Percentiles rank a stretch among this genome's conserved stretches.
phyloP scores from a whole-genome alignment of 2,113 vertebrate species.

The Oxyruncus cristatus region DNA sequence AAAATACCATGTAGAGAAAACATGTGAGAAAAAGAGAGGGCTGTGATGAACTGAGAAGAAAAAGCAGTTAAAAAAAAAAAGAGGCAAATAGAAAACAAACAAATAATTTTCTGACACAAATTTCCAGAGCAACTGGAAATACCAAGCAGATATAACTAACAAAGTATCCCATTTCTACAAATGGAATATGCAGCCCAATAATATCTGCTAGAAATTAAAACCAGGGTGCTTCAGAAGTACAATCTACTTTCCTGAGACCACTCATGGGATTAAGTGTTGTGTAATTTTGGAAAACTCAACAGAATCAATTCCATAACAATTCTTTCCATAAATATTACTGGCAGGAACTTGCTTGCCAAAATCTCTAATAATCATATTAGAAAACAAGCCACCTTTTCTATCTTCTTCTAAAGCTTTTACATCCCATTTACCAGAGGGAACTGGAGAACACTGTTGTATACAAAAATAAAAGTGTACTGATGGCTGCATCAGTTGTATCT shows the following conservation, averaged over 20 bases:
- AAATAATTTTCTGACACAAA: background rate
- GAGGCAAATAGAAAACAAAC: background rate
- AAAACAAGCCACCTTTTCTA: background rate
- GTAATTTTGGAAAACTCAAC: background rate
- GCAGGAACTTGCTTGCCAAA: background rate
- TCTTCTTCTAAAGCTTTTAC: background rate
- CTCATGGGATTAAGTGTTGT: background rate
- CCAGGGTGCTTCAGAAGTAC: background rate
- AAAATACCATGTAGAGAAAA: background rate
- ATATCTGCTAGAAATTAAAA: background rate
- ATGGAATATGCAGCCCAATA: background rate
- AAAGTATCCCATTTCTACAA: background rate
- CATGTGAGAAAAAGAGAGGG: background rate
- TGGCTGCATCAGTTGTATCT: background rate
- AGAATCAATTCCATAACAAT: background rate
- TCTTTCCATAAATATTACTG: background rate
- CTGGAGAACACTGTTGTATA: background rate
- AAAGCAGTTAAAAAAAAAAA: background rate
- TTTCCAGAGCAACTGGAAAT: background rate
- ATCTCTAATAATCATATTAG: background rate
- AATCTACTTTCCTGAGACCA: background rate
- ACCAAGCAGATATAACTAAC: background rate
- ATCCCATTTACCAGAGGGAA: background rate
- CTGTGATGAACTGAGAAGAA: background rate
- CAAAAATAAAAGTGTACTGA: background rate